Conservation (phyloP, 2,113 vertebrate genomes). For the Fukomys damarensis region DNA sequence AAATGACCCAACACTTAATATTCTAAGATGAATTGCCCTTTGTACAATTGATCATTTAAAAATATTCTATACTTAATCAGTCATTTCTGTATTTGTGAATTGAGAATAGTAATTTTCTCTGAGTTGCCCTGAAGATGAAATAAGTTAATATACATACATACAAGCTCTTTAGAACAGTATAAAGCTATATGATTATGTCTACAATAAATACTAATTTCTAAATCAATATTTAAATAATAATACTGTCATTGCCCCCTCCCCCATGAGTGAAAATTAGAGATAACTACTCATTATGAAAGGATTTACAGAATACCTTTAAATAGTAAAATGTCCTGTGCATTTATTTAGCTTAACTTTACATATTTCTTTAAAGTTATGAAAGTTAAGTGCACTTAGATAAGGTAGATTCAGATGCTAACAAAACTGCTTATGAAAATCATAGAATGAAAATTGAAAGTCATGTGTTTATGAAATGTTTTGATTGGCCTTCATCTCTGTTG, state of each 20-base stretch:
- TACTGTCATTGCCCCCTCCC: not conserved
- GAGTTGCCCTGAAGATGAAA: not conserved
- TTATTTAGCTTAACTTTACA: not conserved
- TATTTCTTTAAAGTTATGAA: too few species aligned
- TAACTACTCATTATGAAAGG: not conserved
- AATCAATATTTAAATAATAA: slow-evolving; percentile 3
- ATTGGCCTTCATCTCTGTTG: too few species aligned
- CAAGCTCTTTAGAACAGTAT: not conserved
- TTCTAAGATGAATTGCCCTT: not conserved
- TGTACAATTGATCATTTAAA: slow-evolving; percentile 9
- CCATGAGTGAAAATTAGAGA: not conserved
- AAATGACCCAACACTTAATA: not conserved
- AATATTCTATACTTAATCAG: not conserved
- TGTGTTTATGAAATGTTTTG: too few species aligned
- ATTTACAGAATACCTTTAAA: not conserved
- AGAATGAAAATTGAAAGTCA: too few species aligned
- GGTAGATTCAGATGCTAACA: too few species aligned
- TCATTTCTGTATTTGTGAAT: not conserved
- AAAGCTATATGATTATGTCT: not conserved
- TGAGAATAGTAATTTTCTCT: not conserved
- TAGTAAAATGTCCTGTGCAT: not conserved
- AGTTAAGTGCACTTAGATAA: too few species aligned
- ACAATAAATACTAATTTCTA: not conserved
- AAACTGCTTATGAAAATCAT: too few species aligned
- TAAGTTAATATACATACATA: not conserved